Percentiles rank a stretch among this genome's conserved stretches.
Evolutionary conservation across 2,888 invertebrate genomes (phyloP).

Genomic region (Tipula helvola): DNA sequence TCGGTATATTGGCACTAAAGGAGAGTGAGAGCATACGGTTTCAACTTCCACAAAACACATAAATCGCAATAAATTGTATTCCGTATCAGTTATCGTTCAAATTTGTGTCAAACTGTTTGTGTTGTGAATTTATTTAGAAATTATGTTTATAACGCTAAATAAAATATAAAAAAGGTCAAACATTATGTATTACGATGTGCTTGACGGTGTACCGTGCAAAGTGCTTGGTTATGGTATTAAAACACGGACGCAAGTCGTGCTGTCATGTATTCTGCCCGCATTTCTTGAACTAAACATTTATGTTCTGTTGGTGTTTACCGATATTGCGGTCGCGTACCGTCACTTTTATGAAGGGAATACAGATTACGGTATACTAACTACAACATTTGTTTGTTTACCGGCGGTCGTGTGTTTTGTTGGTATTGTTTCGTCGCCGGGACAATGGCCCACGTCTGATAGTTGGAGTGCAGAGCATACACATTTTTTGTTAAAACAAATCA

Average conservation of each 20-base stretch:
- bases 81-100: neutral
- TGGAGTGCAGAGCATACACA: slow-evolving; percentile 37
- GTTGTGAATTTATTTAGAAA: neutral
- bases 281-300: slow-evolving; percentile 49
- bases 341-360: slow-evolving; percentile 48
- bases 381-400: slow-evolving; percentile 41
- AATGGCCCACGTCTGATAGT: slow-evolving; percentile 40
- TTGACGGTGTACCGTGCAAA: slow-evolving; percentile 26
- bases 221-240: slow-evolving; percentile 29
- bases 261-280: slow-evolving; percentile 41
- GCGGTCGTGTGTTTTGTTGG: slow-evolving; percentile 44
- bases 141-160: neutral
- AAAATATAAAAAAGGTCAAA: neutral
- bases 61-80: neutral
- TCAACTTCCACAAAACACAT: neutral
- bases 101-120: neutral
- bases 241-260: slow-evolving; percentile 31
- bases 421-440: slow-evolving; percentile 44
- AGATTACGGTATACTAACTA: slow-evolving; percentile 37
- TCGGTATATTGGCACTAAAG: neutral
- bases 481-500: slow-evolving; percentile 37
- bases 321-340: slow-evolving; percentile 50
- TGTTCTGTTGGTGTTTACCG: slow-evolving; percentile 52
- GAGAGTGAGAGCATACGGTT: neutral
- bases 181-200: slow-evolving; percentile 18